Percentiles rank a stretch among this genome's conserved stretches.
Evolutionary conservation across 2,797 vertebrate genomes (phyloP).

Genomic region (Falco concolor): DNA sequence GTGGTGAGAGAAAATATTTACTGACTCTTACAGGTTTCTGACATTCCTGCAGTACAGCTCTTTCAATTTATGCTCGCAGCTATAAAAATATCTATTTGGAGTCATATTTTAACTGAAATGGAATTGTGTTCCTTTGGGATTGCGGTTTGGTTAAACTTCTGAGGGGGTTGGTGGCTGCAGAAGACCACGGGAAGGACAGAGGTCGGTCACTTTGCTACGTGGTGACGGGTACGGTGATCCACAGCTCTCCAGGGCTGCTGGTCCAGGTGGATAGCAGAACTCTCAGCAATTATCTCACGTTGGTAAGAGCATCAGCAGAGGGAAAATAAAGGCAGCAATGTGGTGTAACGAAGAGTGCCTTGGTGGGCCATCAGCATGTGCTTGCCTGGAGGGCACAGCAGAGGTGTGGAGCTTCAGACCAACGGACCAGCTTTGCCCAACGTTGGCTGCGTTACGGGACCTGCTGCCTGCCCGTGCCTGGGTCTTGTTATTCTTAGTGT

Average conservation of each 20-base stretch:
- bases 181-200: not conserved
- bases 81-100: not conserved
- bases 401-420: not conserved
- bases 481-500: accelerated
- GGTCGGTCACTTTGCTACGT: not conserved
- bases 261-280: not conserved
- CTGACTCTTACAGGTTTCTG: slow-evolving; percentile 11
- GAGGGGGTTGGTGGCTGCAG: not conserved
- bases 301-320: not conserved
- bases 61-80: not conserved
- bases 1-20: slow-evolving; percentile 81
- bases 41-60: not conserved
- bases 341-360: not conserved
- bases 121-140: not conserved
- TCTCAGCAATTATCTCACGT: not conserved
- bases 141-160: not conserved
- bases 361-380: not conserved
- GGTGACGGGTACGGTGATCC: not conserved
- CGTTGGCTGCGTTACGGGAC: not conserved
- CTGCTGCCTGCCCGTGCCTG: not conserved
- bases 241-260: not conserved
- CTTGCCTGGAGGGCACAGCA: not conserved
- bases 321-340: not conserved
- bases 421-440: not conserved
- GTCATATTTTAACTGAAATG: not conserved